Evolutionary conservation across 1,140 invertebrate species (phyloP).

Genomic region (Matsumurasca onukii): DNA sequence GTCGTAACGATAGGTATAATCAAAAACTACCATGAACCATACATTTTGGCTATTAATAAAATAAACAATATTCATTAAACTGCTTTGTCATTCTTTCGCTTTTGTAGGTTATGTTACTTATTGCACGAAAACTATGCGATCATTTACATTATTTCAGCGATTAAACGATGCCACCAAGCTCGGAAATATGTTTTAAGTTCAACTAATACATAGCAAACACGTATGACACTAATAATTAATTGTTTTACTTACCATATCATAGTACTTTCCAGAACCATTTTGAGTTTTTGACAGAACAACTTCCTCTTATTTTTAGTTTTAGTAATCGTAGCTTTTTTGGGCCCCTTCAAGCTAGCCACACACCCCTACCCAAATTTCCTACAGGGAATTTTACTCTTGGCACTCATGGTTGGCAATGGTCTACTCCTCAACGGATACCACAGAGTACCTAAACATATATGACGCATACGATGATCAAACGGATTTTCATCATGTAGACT

Average conservation of each 20-base stretch:
- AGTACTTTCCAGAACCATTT: constrained; percentile 97
- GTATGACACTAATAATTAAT: constrained; percentile 8
- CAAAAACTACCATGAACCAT: constrained; percentile 17
- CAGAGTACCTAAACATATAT: too few relatives aligned
- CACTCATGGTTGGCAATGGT: too few relatives aligned
- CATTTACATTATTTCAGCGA: background rate
- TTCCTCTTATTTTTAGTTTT: too few relatives aligned
- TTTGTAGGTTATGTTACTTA: too few relatives aligned
- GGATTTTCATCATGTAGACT: too few relatives aligned
- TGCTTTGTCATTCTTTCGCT: constrained; percentile 5
- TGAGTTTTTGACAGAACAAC: too few relatives aligned
- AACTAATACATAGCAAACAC: constrained; percentile 20
- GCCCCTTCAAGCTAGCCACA: too few relatives aligned
- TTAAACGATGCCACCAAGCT: background rate
- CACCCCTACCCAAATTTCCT: too few relatives aligned
- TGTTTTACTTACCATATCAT: constrained; percentile 91
- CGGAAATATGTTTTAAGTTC: constrained; percentile 25
- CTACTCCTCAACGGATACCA: too few relatives aligned
- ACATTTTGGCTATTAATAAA: background rate
- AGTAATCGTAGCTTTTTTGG: too few relatives aligned
- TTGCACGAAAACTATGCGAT: background rate
- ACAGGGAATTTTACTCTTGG: too few relatives aligned
- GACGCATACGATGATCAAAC: too few relatives aligned
- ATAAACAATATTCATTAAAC: background rate
- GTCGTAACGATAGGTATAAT: background rate